Percentiles rank a stretch among this genome's conserved stretches.
These are phyloP conservation scores for Drosophila miranda DNA, from an alignment of 1,140 invertebrate species.

Conservation along the genomic window DNA sequence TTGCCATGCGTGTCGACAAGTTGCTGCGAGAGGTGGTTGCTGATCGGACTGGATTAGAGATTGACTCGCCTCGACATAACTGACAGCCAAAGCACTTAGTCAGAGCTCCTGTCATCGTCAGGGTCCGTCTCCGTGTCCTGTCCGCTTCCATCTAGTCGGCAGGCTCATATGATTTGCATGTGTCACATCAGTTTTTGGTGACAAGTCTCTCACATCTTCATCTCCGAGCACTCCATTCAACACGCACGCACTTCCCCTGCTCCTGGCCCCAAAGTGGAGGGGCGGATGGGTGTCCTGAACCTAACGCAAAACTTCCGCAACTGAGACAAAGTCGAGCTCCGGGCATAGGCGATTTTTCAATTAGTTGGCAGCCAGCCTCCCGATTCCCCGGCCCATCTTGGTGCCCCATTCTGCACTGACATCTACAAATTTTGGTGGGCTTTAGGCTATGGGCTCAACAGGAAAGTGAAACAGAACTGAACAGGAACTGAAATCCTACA, in stretches of 20 bases:
- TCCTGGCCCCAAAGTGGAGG: background rate
- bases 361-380: slow-evolving; percentile 51
- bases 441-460: slow-evolving; percentile 42
- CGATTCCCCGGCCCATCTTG: background rate
- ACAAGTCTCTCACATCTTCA: slow-evolving; percentile 28
- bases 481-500: slow-evolving; percentile 68
- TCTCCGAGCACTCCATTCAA: slow-evolving; percentile 8
- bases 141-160: no score
- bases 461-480: background rate
- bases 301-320: slow-evolving; percentile 19
- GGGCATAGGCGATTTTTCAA: slow-evolving; percentile 76
- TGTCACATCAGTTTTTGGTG: slow-evolving; percentile 68
- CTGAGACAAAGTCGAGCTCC: slow-evolving; percentile 33
- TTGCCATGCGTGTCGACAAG: slow-evolving; percentile 16
- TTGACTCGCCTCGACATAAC: slow-evolving; percentile 7
- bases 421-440: slow-evolving; percentile 67
- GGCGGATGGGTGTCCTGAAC: background rate
- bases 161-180: slow-evolving; percentile 65
- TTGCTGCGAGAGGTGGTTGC: background rate
- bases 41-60: slow-evolving; percentile 32
- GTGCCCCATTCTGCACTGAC: slow-evolving; percentile 17
- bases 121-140: no score
- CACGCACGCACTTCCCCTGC: slow-evolving; percentile 1
- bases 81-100: slow-evolving; percentile 43
- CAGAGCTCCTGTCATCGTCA: background rate